Conservation (phyloP, 64 coral and sea anemone genomes). For the Catalaphyllia jardinei region DNA sequence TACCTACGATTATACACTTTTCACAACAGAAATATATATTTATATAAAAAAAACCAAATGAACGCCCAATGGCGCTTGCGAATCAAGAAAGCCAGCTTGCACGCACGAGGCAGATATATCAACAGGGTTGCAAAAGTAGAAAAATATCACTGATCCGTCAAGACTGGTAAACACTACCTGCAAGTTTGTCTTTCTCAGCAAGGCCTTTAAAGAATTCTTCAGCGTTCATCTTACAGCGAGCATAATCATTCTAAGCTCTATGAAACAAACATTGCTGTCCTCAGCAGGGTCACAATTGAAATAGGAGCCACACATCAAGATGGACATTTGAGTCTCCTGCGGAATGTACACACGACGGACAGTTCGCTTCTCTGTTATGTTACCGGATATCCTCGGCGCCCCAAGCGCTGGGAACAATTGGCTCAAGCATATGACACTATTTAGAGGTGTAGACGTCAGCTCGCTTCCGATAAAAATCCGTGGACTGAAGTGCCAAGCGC, state of each 20-base stretch:
- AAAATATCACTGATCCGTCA: neutral
- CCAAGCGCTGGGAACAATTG: constrained; percentile 1
- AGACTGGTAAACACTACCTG: constrained; percentile 47
- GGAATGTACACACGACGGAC: constrained; percentile 77
- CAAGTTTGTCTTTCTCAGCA: constrained; percentile 43
- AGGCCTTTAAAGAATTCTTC: constrained; percentile 55
- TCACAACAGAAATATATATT: neutral
- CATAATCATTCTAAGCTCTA: neutral
- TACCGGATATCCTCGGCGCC: constrained; percentile 49
- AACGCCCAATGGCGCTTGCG: neutral
- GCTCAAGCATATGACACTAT: constrained; percentile 4
- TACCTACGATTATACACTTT: neutral
- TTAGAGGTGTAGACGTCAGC: neutral
- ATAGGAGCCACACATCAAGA: constrained; percentile 77
- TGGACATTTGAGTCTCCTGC: constrained; percentile 56
- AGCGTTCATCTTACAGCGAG: constrained; percentile 42
- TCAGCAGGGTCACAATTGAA: constrained; percentile 46
- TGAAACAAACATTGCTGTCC: constrained; percentile 47
- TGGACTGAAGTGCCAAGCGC: neutral
- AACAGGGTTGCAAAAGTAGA: neutral
- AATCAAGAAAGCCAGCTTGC: neutral
- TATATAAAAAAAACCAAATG: neutral
- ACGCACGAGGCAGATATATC: constrained; percentile 36
- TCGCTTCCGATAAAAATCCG: neutral
- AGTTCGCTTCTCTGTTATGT: constrained; percentile 34